Evolutionary conservation across 2,113 vertebrate species (phyloP).

Genomic region (Neolamprologus devosi): DNA sequence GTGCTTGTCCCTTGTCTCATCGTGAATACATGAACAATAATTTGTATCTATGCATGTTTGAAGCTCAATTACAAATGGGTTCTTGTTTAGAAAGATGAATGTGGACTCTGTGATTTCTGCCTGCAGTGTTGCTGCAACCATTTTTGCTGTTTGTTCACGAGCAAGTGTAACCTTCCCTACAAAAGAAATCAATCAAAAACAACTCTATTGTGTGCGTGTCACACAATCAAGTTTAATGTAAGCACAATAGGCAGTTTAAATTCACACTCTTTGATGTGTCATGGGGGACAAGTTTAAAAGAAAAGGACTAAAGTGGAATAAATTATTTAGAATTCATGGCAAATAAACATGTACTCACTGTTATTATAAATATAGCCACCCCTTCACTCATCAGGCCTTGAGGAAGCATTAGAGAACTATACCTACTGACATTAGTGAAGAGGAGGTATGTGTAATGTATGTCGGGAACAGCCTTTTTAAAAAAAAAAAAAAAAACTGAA

Average conservation of each 20-base stretch:
- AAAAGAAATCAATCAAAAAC: constrained; percentile 34
- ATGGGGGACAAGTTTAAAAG: constrained; percentile 39
- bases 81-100: constrained; percentile 19
- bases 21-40: background rate
- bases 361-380: background rate
- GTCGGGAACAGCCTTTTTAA: background rate
- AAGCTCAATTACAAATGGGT: constrained; percentile 1
- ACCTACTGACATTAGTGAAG: background rate
- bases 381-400: background rate
- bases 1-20: background rate
- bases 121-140: background rate
- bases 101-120: background rate
- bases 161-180: constrained; percentile 1
- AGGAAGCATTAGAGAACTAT: background rate
- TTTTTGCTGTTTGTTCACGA: constrained; percentile 7
- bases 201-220: constrained; percentile 13
- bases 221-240: constrained; percentile 34
- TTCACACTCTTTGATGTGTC: constrained; percentile 40
- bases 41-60: background rate
- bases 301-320: constrained; percentile 7
- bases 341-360: constrained; percentile 4
- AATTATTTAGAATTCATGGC: constrained; percentile 16
- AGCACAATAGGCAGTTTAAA: constrained; percentile 42
- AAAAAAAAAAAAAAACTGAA: background rate
- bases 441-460: background rate